Percentiles rank a stretch among this genome's conserved stretches.
phyloP scores from a whole-genome alignment of 2,797 vertebrate species.

The Eupleurogrammus muticus region DNA sequence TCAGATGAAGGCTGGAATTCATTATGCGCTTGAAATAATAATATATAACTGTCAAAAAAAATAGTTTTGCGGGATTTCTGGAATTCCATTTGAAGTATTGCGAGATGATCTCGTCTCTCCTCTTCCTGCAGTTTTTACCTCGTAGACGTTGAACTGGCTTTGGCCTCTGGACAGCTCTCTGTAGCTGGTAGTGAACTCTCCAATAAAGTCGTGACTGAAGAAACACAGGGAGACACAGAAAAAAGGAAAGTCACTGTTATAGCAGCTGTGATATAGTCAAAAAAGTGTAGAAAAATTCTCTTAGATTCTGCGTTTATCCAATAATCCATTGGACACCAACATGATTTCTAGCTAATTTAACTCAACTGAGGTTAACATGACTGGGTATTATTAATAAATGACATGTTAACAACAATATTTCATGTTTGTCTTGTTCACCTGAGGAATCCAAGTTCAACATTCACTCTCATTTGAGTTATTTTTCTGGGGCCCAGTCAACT shows the following conservation, averaged over 20 bases:
- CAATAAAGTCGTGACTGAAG: slow-evolving; percentile 93
- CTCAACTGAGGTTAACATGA: too few species aligned
- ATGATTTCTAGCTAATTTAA: not conserved
- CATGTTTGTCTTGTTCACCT: not conserved
- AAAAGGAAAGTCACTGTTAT: not conserved
- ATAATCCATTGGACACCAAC: not conserved
- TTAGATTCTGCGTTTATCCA: not conserved
- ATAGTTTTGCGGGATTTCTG: slow-evolving; percentile 15
- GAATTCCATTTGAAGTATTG: not conserved
- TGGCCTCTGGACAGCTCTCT: slow-evolving; percentile 93
- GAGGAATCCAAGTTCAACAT: not conserved
- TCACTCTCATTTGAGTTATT: not conserved
- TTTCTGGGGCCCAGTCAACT: not conserved
- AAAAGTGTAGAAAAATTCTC: not conserved
- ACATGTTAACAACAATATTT: not conserved
- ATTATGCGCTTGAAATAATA: slow-evolving; percentile 29
- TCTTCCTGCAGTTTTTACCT: slow-evolving; percentile 82
- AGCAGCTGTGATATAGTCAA: too few species aligned
- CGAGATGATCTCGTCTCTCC: not conserved
- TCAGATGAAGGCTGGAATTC: slow-evolving; percentile 15
- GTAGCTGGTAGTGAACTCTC: slow-evolving; percentile 97
- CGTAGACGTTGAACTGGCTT: slow-evolving; percentile 96
- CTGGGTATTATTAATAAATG: not conserved
- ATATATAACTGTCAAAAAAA: slow-evolving; percentile 16
- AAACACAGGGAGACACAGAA: not conserved